Conservation (phyloP, 2,888 invertebrate genomes). For the Caenorhabditis drosophilae region DNA sequence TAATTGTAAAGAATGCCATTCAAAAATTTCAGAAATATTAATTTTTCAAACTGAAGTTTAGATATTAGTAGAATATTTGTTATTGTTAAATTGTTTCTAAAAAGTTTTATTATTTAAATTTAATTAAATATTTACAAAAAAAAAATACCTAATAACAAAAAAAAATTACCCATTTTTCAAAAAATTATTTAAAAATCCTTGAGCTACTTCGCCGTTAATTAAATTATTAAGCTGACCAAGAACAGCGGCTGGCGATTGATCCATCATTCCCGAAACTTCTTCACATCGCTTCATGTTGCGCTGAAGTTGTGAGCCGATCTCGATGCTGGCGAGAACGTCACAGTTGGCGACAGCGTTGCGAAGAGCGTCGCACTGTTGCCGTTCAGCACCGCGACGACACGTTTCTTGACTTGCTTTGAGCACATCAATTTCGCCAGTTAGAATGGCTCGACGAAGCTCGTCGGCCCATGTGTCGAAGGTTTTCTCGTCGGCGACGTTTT, state of each 20-base stretch:
- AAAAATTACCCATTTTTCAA: slow-evolving; percentile 30
- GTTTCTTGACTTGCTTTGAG: slow-evolving; percentile 67
- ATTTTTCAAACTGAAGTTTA: background rate
- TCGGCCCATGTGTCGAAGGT: slow-evolving; percentile 67
- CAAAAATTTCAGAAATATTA: slow-evolving; percentile 11
- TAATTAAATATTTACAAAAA: slow-evolving; percentile 8
- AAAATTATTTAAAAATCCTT: slow-evolving; percentile 68
- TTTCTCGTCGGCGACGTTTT: slow-evolving; percentile 63
- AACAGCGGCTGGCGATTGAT: slow-evolving; percentile 64
- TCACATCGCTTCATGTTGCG: slow-evolving; percentile 65
- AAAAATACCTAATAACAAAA: slow-evolving; percentile 2
- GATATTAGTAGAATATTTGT: slow-evolving; percentile 1
- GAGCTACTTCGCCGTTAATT: slow-evolving; percentile 66
- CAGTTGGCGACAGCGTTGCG: slow-evolving; percentile 62
- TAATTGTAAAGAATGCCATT: slow-evolving; percentile 28
- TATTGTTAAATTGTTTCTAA: slow-evolving; percentile 9
- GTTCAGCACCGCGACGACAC: slow-evolving; percentile 64
- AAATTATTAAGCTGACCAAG: slow-evolving; percentile 61
- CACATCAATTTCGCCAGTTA: slow-evolving; percentile 64
- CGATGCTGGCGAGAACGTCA: slow-evolving; percentile 60
- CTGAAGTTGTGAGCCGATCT: slow-evolving; percentile 51
- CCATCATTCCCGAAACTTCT: slow-evolving; percentile 65
- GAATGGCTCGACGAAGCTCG: slow-evolving; percentile 60
- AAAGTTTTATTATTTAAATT: slow-evolving; percentile 10
- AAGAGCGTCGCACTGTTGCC: slow-evolving; percentile 66